Conservation (phyloP, 1,140 invertebrate genomes). For the Leptopilina clavipes region DNA sequence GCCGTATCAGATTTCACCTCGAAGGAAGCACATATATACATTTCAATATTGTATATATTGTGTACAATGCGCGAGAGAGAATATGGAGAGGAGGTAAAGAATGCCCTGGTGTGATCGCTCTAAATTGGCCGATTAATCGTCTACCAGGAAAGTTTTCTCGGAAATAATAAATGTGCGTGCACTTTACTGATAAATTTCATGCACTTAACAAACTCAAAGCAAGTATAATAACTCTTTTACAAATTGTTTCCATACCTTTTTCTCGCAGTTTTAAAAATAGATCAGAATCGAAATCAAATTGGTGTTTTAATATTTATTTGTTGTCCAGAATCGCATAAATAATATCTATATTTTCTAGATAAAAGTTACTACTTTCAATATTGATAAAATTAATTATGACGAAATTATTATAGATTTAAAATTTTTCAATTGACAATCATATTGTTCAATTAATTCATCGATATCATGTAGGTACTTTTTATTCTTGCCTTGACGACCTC, state of each 20-base stretch:
- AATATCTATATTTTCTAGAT: too few species aligned
- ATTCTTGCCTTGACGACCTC: too few species aligned
- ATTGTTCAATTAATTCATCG: too few species aligned
- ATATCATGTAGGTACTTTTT: too few species aligned
- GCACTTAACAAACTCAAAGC: conserved; percentile 10
- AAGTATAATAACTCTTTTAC: conserved; percentile 10
- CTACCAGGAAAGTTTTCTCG: background rate
- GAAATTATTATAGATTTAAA: too few species aligned
- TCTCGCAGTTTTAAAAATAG: background rate
- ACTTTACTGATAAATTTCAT: conserved; percentile 22
- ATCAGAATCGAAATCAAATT: background rate
- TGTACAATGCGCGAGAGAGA: conserved; percentile 32
- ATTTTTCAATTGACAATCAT: too few species aligned
- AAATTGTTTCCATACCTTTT: background rate
- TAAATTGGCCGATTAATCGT: conserved; percentile 34
- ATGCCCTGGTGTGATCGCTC: conserved; percentile 38
- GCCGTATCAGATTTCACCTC: conserved; percentile 28
- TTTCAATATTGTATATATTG: conserved; percentile 18
- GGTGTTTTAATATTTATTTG: background rate
- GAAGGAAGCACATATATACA: conserved; percentile 21
- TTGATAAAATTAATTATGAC: too few species aligned
- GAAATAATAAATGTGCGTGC: conserved; percentile 26
- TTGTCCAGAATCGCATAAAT: background rate
- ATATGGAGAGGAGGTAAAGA: background rate
- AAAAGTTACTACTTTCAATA: too few species aligned